Conservation (phyloP, 2,888 invertebrate species). For the Nymphalis c-album region DNA sequence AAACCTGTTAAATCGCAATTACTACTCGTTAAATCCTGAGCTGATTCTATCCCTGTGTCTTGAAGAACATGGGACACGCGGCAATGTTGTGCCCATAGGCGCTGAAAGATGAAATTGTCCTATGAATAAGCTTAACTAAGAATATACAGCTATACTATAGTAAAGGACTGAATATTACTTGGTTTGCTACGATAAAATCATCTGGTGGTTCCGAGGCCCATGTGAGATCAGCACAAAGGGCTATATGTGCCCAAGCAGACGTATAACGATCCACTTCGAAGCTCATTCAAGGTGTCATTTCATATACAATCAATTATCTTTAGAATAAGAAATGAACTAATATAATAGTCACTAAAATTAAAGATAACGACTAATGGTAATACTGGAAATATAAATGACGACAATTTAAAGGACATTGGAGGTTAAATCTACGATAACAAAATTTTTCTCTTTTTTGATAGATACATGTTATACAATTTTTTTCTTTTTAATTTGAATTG, state of each 20-base stretch:
- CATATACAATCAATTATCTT: conserved; percentile 72
- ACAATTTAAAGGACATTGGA: conserved; percentile 78
- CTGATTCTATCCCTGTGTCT: conserved; percentile 59
- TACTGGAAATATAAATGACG: conserved; percentile 76
- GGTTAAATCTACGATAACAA: conserved; percentile 78
- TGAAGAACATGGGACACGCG: conserved; percentile 71
- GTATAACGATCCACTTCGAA: conserved; percentile 77
- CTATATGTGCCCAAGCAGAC: conserved; percentile 78
- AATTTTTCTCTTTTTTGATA: conserved; percentile 78
- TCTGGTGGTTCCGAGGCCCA: conserved; percentile 76
- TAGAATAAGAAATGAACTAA: conserved; percentile 70
- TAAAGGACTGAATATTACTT: conserved; percentile 52
- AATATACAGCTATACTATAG: neutral
- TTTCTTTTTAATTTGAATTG: conserved; percentile 72
- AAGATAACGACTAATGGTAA: conserved; percentile 74
- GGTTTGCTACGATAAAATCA: conserved; percentile 76
- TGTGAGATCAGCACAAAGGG: conserved; percentile 79
- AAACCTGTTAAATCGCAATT: conserved; percentile 65
- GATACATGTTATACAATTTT: conserved; percentile 69
- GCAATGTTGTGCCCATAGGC: conserved; percentile 75
- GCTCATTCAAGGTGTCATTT: conserved; percentile 80
- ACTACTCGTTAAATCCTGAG: conserved; percentile 56
- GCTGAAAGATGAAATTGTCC: conserved; percentile 53
- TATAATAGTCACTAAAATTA: conserved; percentile 74
- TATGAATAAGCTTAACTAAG: too few species aligned